Percentiles rank a stretch among this genome's conserved stretches.
Conservation (phyloP, 2,888 invertebrate species). For the Phyllotreta cruciferae region DNA sequence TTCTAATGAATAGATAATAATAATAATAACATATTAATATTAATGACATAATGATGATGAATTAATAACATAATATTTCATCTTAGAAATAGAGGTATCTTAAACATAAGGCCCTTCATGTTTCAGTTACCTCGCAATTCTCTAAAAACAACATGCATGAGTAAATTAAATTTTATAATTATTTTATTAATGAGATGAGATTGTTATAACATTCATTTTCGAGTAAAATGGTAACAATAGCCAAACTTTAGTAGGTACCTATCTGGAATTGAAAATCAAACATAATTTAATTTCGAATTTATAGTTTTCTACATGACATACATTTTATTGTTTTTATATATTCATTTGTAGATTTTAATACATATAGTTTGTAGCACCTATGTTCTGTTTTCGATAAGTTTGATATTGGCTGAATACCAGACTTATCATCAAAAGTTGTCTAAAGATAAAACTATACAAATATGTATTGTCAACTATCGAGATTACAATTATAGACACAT, state of each 20-base stretch:
- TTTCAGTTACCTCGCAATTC: constrained; percentile 17
- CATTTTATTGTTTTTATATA: constrained; percentile 3
- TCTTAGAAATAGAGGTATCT: constrained; percentile 38
- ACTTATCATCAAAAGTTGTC: neutral
- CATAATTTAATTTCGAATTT: too few relatives aligned
- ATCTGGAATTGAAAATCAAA: too few relatives aligned
- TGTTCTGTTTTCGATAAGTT: constrained; percentile 5
- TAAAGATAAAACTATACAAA: constrained; percentile 27
- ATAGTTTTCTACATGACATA: too few relatives aligned
- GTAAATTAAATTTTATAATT: neutral
- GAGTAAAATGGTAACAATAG: too few relatives aligned
- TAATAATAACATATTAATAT: too few relatives aligned
- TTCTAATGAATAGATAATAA: too few relatives aligned
- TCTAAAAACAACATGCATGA: neutral
- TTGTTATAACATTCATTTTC: too few relatives aligned
- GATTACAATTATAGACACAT: constrained; percentile 29
- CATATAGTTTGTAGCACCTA: constrained; percentile 28
- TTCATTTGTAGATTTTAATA: constrained; percentile 12
- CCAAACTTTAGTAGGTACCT: too few relatives aligned
- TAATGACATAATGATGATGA: too few relatives aligned
- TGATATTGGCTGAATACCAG: constrained; percentile 21
- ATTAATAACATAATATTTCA: too few relatives aligned
- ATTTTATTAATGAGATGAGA: neutral
- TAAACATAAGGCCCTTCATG: constrained; percentile 45
- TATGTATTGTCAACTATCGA: constrained; percentile 30